A percentile compares a stretch with the other conserved stretches of the same genome.
Evolutionary conservation across 2,797 vertebrate genomes (phyloP).

Genomic region (Thripadectes ignobilis): DNA sequence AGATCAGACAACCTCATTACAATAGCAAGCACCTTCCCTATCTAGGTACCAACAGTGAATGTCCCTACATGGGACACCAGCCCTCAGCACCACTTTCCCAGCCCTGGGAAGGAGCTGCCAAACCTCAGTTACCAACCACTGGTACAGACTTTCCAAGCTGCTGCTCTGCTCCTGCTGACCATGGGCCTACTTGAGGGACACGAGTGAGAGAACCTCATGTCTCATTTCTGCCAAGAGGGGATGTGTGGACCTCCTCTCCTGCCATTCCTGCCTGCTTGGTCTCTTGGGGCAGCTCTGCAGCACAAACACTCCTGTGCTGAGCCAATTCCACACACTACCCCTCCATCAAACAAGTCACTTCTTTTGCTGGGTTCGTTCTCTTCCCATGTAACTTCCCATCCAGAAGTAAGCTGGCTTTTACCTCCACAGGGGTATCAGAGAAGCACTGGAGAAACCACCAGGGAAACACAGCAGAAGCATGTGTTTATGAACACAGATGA

Average conservation of each 20-base stretch:
- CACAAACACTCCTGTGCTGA: neutral
- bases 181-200: accelerated
- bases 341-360: neutral
- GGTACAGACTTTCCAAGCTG: neutral
- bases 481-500: neutral
- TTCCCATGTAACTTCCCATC: neutral
- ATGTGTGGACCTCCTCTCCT: neutral
- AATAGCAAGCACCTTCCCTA: neutral
- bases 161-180: neutral
- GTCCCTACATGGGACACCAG: accelerated
- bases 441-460: neutral
- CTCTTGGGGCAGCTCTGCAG: neutral
- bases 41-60: neutral
- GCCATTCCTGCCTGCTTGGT: neutral
- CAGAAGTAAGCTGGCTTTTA: neutral
- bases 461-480: neutral
- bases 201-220: accelerated
- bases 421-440: accelerated
- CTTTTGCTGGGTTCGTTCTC: neutral
- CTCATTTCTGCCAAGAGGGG: neutral
- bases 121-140: neutral
- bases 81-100: neutral
- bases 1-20: neutral
- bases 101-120: neutral
- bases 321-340: neutral